A percentile compares a stretch with the other conserved stretches of the same genome.
Conservation (phyloP, 2,888 invertebrate species). For the Nymphalis c-album region DNA sequence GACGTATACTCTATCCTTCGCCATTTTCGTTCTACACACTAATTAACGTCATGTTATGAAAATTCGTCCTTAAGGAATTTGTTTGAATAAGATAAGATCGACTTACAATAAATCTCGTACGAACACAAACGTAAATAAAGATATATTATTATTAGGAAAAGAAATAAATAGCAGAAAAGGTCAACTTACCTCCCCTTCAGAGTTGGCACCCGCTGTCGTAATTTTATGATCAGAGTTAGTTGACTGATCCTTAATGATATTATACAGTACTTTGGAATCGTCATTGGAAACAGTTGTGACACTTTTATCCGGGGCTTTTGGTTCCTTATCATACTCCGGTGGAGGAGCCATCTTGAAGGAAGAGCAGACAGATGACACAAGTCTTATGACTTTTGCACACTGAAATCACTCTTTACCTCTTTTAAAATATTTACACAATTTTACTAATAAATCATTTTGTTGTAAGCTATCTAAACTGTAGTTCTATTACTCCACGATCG, state of each 20-base stretch:
- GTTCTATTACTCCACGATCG: slow-evolving; percentile 70
- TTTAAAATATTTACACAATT: slow-evolving; percentile 54
- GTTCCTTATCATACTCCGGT: slow-evolving; percentile 88
- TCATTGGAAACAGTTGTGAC: slow-evolving; percentile 66
- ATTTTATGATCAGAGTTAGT: slow-evolving; percentile 67
- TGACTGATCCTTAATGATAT: slow-evolving; percentile 67
- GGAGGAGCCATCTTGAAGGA: slow-evolving; percentile 88
- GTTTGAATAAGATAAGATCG: background rate
- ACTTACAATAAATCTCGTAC: background rate
- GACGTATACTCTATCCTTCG: slow-evolving; percentile 34
- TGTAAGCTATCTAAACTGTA: slow-evolving; percentile 46
- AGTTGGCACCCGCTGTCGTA: slow-evolving; percentile 57
- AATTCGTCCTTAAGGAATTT: background rate
- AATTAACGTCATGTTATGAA: slow-evolving; percentile 8
- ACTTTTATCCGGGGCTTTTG: slow-evolving; percentile 87
- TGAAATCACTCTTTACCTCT: slow-evolving; percentile 65
- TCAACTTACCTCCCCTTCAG: slow-evolving; percentile 74
- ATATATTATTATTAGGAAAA: slow-evolving; percentile 7
- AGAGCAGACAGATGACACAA: slow-evolving; percentile 82
- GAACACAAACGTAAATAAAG: slow-evolving; percentile 14
- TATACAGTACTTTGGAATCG: slow-evolving; percentile 75
- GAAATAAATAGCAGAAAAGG: slow-evolving; percentile 41
- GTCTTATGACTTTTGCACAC: slow-evolving; percentile 79
- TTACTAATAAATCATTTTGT: slow-evolving; percentile 69
- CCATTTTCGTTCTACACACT: slow-evolving; percentile 28